Evolutionary conservation across 2,113 vertebrate species (phyloP).

Genomic region (Orthochromis malagaraziensis): DNA sequence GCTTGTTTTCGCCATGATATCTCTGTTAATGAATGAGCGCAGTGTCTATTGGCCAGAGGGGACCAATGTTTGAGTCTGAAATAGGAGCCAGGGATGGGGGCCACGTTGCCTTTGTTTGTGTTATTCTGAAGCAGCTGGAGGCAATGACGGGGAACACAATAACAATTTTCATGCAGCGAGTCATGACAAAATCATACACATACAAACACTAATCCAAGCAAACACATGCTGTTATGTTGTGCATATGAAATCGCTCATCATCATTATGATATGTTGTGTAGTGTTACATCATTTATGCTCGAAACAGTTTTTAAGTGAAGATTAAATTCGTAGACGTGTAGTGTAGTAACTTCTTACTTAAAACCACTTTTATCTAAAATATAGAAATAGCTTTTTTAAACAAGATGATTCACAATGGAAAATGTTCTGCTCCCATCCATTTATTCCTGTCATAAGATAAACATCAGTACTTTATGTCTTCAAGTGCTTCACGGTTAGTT

Average conservation of each 20-base stretch:
- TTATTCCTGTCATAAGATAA: background rate
- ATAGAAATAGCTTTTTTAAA: background rate
- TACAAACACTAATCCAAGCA: constrained; percentile 13
- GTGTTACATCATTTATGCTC: background rate
- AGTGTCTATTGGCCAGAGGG: constrained; percentile 36
- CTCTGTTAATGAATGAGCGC: constrained; percentile 57
- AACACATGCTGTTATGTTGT: constrained; percentile 35
- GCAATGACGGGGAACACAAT: constrained; percentile 57
- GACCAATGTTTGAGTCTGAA: constrained; percentile 30
- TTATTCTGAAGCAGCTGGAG: constrained; percentile 62
- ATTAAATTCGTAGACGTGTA: too few relatives aligned
- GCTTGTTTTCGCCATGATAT: constrained; percentile 55
- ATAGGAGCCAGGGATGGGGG: background rate
- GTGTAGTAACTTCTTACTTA: background rate
- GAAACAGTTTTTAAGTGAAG: background rate
- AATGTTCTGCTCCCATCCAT: background rate
- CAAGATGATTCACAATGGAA: background rate
- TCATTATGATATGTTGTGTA: background rate
- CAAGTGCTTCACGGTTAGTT: background rate
- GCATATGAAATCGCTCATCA: background rate
- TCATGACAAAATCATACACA: constrained; percentile 41
- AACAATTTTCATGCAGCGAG: constrained; percentile 47
- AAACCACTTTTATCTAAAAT: background rate
- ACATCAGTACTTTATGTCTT: background rate
- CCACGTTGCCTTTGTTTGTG: constrained; percentile 42